Evolutionary conservation across 2,113 vertebrate genomes (phyloP).

Genomic region (Illadopsis cleaveri): DNA sequence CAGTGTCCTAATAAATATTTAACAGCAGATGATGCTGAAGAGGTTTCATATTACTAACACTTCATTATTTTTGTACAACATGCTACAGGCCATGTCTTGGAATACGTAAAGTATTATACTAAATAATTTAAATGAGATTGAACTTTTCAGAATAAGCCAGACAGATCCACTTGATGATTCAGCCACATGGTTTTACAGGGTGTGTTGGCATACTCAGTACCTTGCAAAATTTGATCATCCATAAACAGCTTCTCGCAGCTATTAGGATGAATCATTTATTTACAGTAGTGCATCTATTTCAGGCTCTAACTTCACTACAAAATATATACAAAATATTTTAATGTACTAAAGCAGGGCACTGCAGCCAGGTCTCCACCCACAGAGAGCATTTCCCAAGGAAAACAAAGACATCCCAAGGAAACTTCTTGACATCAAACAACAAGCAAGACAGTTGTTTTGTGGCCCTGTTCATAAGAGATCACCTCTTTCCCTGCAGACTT

Average conservation of each 20-base stretch:
- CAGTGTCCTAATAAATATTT: conserved; percentile 25
- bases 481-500: background rate
- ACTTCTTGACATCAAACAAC: background rate
- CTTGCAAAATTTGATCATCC: conserved; percentile 44
- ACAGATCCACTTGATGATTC: conserved; percentile 28
- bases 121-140: conserved; percentile 52
- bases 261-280: conserved; percentile 49
- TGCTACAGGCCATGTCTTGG: conserved; percentile 24
- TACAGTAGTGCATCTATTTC: background rate
- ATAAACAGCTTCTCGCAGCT: conserved; percentile 8
- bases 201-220: conserved; percentile 15
- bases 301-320: conserved; percentile 8
- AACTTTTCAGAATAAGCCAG: conserved; percentile 33
- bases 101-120: conserved; percentile 17
- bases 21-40: conserved; percentile 1
- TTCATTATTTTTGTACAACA: conserved; percentile 20
- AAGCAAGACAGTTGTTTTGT: background rate
- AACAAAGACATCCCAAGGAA: background rate
- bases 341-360: background rate
- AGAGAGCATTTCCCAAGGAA: background rate
- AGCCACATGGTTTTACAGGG: conserved; percentile 17
- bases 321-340: background rate
- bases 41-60: conserved; percentile 13
- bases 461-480: background rate
- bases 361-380: background rate